phyloP scores from a whole-genome alignment of 2,113 vertebrate species.

The Oreochromis niloticus region DNA sequence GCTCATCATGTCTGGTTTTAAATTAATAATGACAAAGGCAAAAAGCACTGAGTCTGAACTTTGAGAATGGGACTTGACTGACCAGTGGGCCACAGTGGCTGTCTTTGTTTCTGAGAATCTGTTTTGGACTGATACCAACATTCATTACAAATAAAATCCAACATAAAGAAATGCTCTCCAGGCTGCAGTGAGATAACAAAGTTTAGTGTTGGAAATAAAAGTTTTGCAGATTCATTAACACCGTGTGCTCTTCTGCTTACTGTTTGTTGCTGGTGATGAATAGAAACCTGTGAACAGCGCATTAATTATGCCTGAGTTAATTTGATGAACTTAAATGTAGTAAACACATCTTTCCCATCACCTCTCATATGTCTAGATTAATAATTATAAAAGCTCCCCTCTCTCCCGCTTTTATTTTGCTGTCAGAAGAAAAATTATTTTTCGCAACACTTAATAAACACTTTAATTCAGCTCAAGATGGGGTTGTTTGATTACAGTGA shows the following conservation, averaged over 20 bases:
- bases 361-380: background rate
- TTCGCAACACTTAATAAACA: background rate
- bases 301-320: conserved; percentile 4
- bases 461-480: background rate
- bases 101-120: background rate
- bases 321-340: background rate
- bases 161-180: background rate
- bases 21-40: background rate
- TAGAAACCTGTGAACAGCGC: background rate
- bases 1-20: background rate
- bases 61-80: background rate
- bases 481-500: background rate
- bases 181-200: background rate
- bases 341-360: background rate
- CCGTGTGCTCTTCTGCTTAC: background rate
- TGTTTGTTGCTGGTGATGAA: background rate
- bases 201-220: background rate
- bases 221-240: background rate
- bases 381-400: background rate
- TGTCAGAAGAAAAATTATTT: background rate
- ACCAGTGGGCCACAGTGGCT: background rate
- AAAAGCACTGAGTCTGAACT: background rate
- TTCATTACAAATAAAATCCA: background rate
- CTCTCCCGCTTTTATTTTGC: background rate
- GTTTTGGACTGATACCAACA: background rate